Percentiles rank a stretch among this genome's conserved stretches.
Conservation (phyloP, 2,113 vertebrate genomes). For the Zingel zingel region DNA sequence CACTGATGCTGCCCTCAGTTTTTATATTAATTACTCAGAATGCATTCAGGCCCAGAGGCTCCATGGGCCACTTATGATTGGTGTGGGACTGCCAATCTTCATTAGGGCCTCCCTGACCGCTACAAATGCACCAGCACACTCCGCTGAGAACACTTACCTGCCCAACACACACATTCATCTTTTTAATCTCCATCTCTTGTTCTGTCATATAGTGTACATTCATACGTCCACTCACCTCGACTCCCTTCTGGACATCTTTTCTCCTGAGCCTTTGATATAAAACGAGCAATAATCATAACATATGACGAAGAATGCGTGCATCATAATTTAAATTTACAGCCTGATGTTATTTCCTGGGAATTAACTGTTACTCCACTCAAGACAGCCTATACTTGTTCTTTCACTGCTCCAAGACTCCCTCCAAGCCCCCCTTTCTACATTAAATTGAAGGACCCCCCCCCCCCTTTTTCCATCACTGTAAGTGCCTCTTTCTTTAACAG, state of each 20-base stretch:
- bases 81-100: conserved; percentile 50
- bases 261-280: neutral
- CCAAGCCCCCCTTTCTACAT: conserved; percentile 52
- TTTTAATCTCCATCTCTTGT: neutral
- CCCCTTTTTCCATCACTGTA: conserved; percentile 72
- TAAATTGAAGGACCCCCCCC: conserved; percentile 58
- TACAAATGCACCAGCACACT: conserved; percentile 22
- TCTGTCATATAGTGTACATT: neutral
- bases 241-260: neutral
- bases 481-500: conserved; percentile 71
- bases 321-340: neutral
- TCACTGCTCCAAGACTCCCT: conserved; percentile 13
- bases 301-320: neutral
- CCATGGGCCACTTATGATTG: conserved; percentile 43
- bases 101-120: conserved; percentile 40
- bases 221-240: neutral
- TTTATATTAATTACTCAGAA: conserved; percentile 51
- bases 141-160: neutral
- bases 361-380: neutral
- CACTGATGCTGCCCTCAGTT: conserved; percentile 22
- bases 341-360: conserved; percentile 6
- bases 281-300: neutral
- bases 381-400: conserved; percentile 20
- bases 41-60: conserved; percentile 20
- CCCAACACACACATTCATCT: neutral